Conservation (phyloP, 2,113 vertebrate genomes). For the Neopipo cinnamomea region DNA sequence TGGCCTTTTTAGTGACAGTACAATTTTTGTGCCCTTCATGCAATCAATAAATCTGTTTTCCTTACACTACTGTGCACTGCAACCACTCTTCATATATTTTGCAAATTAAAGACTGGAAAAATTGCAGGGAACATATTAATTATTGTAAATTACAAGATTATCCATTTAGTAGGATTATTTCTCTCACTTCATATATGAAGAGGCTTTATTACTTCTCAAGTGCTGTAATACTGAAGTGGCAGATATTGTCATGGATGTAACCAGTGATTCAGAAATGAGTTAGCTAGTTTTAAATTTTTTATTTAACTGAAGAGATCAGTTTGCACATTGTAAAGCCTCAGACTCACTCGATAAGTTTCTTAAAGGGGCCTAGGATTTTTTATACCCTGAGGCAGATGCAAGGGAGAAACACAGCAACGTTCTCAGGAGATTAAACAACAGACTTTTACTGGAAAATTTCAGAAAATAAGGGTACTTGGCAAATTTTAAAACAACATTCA, state of each 20-base stretch:
- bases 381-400: neutral
- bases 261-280: neutral
- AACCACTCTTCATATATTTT: neutral
- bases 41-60: neutral
- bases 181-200: neutral
- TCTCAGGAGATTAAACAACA: neutral
- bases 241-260: neutral
- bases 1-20: neutral
- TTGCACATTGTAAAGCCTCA: neutral
- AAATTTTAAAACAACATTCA: neutral
- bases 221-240: neutral
- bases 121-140: neutral
- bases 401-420: neutral
- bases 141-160: neutral
- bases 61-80: accelerated
- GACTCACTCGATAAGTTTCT: neutral
- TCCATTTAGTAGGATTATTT: neutral
- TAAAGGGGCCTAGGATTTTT: neutral
- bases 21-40: neutral
- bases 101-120: neutral
- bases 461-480: neutral
- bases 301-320: neutral
- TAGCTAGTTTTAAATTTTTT: neutral
- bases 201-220: neutral
- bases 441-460: neutral